Evolutionary conservation across 2,113 vertebrate species (phyloP), one percentile per base, ranked within the genome.

Genomic region (Anarrhichthys ocellatus): DNA sequence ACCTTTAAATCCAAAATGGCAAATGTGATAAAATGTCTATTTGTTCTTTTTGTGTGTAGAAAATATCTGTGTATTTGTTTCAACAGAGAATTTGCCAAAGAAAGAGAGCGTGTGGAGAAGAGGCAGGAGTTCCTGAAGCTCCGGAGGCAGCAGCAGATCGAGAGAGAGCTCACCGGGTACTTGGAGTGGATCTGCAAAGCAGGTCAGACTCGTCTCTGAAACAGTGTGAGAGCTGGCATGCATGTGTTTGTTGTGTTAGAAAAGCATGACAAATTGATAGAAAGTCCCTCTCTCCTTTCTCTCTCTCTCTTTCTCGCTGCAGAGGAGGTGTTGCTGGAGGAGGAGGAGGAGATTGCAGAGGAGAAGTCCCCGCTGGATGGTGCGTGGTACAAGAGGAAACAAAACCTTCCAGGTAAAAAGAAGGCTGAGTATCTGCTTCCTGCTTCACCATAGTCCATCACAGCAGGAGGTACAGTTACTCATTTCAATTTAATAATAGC

Each of bases 291-390:
- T 36, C 5, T 79, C 4, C 32, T 50, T 18, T n/a, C n/a, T 79
- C 82, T 91, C 81, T 76, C 46, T 74, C 52, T 81, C 46, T 74
- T 44, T 81, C 62, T 38, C 8, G 1, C 88, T 94, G 3, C 96
- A 99, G 98, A 99, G 96, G 98, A 99, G 88, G 98, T 99, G 73
- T 96, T 99, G 96, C 93, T 99, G 93, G 98, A 98, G 0, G 98
- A 99, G 82, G 98, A 99, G 87, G 98, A 99, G 82, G 97, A 97
- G 93, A 98, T 98, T 0, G 98, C 98, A 0, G 98, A 98, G 81
- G 98, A 99, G 92, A 99, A 99, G 83, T 98, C 97, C 70, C 97
- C 98, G 24, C 86, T 99, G 95, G 98, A 99, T 52, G 96, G 97
- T 95, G 94, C 93, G 42, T 96, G 95, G 95, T 95, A 95, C 93